Evolutionary conservation across 2,113 vertebrate genomes (phyloP), one percentile per base, ranked within the genome.

Genomic region (Indri indri): DNA sequence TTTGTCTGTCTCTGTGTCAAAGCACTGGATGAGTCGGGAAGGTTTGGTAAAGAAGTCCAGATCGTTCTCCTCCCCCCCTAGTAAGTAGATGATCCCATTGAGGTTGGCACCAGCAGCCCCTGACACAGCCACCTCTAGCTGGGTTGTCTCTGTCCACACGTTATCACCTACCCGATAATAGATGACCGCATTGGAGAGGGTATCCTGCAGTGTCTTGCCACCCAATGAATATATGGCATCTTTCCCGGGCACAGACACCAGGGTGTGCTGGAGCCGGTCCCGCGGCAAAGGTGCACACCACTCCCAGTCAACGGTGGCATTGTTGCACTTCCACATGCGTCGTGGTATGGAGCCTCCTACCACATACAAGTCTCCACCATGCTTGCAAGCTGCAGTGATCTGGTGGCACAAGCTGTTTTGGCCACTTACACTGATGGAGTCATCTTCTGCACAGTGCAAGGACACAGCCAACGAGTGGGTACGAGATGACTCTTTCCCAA

Each of bases 321-420:
- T 99, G 98, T 99, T 99, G 98, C 99, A 99, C 95, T 99, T 99
- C 99, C 99, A 99, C 99, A 99, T 99, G 96, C 99, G 99, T 0
- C 99, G 99, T 0, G 99, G 99, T 70, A 99, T 99, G 86, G 99
- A 99, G 37, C 99, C 99, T 2, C 99, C 99, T 0, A 99, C 99
- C 4, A 99, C 99, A 0, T 99, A 99, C 5, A 99, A 98, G 98
- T 99, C 99, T 0, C 99, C 99, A 0, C 99, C 99, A 0, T 99
- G 99, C 98, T 99, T 99, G 98, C 99, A 99, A 97, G 99, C 99
- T 0, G 99, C 99, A 0, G 99, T 99, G 98, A 99, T 99, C 98
- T 99, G 99, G 98, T 99, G 99, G 74, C 99, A 99, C 95, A 99
- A 97, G 97, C 99, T 99, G 98, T 99, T 99, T 97, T 99, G 99